Conservation (phyloP, 2,888 invertebrate species). For the Dusona sp. region DNA sequence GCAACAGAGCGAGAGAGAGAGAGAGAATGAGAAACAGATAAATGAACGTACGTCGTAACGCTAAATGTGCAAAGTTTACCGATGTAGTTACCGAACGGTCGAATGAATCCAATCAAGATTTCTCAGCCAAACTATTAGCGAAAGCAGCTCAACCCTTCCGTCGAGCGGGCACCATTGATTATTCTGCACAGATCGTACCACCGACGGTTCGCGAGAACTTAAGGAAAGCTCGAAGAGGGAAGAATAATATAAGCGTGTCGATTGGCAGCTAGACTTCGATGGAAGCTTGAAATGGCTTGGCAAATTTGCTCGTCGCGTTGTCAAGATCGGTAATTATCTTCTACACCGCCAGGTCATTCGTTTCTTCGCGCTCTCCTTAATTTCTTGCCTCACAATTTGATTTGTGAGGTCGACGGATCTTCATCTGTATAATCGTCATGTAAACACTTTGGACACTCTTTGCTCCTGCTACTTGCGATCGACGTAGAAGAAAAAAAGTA, state of each 20-base stretch:
- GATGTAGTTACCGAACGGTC: conserved; percentile 79
- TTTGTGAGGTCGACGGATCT: conserved; percentile 54
- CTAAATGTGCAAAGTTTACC: conserved; percentile 82
- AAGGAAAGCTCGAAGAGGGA: conserved; percentile 75
- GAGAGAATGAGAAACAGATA: not conserved
- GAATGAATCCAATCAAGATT: conserved; percentile 80
- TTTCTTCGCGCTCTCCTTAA: conserved; percentile 33
- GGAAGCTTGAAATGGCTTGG: conserved; percentile 83
- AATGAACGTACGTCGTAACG: conserved; percentile 49
- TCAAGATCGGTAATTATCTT: conserved; percentile 80
- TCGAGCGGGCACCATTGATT: conserved; percentile 62
- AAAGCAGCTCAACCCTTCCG: conserved; percentile 41
- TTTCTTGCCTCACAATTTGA: conserved; percentile 50
- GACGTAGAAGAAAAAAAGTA: not conserved
- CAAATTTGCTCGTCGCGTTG: conserved; percentile 82
- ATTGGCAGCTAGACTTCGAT: conserved; percentile 67
- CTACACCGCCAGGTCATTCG: conserved; percentile 30
- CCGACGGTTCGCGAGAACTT: conserved; percentile 61
- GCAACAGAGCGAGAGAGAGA: conserved; percentile 3
- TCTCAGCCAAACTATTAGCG: conserved; percentile 77
- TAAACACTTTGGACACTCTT: conserved; percentile 54
- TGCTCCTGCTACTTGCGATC: conserved; percentile 47
- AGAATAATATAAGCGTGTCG: conserved; percentile 49
- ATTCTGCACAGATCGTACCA: conserved; percentile 43
- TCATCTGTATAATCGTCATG: conserved; percentile 46